Percentiles rank a stretch among this genome's conserved stretches.
Conservation (phyloP, 2,113 vertebrate genomes). For the Panurus biarmicus region DNA sequence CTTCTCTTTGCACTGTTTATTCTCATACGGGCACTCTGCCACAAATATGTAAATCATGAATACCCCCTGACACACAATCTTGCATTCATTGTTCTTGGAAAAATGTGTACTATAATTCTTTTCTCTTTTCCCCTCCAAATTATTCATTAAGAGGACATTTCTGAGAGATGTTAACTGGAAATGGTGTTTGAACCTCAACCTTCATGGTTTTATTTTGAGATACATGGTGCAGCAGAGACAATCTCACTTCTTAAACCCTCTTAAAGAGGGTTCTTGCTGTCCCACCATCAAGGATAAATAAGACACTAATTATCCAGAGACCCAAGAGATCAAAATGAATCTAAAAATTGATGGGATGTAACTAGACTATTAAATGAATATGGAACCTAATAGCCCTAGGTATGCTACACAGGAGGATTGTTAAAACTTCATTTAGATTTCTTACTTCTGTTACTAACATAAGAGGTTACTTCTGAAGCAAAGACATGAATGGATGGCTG, state of each 20-base stretch:
- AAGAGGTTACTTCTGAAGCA: background rate
- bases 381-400: background rate
- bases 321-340: background rate
- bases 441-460: background rate
- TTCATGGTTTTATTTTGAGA: background rate
- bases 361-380: background rate
- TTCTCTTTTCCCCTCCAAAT: background rate
- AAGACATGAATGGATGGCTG: background rate
- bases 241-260: background rate
- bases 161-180: background rate
- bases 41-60: background rate
- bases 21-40: background rate
- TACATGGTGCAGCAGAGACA: background rate
- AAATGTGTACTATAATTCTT: background rate
- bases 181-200: background rate
- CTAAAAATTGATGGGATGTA: background rate
- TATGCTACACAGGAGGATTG: background rate
- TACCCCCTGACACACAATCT: background rate
- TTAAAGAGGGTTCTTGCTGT: background rate
- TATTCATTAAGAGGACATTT: background rate
- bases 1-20: background rate
- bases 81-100: background rate
- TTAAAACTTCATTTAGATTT: background rate
- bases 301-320: background rate
- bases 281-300: background rate